A percentile compares a stretch with the other conserved stretches of the same genome.
phyloP scores from a whole-genome alignment of 2,888 invertebrate genomes.

The Beris chalybata region DNA sequence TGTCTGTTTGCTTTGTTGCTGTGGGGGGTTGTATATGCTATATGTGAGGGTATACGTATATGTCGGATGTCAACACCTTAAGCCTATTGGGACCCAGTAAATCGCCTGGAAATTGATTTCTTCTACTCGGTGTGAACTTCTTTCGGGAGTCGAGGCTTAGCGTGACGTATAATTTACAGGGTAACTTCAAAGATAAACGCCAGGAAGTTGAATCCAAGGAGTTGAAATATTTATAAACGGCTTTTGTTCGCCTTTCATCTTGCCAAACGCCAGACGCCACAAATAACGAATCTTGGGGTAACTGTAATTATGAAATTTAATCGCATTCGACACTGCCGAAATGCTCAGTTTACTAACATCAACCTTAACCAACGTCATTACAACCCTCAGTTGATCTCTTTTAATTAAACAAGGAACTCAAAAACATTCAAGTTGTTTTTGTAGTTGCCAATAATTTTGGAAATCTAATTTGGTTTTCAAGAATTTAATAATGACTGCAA shows the following conservation, averaged over 20 bases:
- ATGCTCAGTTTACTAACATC: too few species aligned
- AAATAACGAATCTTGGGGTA: conserved; percentile 22
- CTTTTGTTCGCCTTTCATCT: conserved; percentile 21
- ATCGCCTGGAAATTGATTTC: conserved; percentile 39
- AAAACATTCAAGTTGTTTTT: too few species aligned
- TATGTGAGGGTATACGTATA: too few species aligned
- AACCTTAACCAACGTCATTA: too few species aligned
- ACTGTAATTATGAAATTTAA: conserved; percentile 29
- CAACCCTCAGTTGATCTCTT: too few species aligned
- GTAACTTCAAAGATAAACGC: conserved; percentile 23
- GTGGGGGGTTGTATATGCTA: neutral
- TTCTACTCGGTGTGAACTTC: conserved; percentile 27
- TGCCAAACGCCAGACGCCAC: conserved; percentile 12
- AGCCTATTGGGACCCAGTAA: conserved; percentile 36
- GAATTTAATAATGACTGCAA: too few species aligned
- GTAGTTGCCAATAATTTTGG: too few species aligned
- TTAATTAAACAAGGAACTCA: too few species aligned
- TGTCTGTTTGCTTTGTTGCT: neutral
- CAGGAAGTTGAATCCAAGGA: conserved; percentile 29
- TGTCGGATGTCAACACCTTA: conserved; percentile 37
- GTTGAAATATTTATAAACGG: conserved; percentile 29
- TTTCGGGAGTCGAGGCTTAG: conserved; percentile 15
- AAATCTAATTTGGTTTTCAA: too few species aligned
- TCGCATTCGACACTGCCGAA: neutral
- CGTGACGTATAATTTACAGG: conserved; percentile 38